Evolutionary conservation across 2,888 invertebrate species (phyloP), one percentile per base, ranked within the genome.

Genomic region (Andrena bicolor): DNA sequence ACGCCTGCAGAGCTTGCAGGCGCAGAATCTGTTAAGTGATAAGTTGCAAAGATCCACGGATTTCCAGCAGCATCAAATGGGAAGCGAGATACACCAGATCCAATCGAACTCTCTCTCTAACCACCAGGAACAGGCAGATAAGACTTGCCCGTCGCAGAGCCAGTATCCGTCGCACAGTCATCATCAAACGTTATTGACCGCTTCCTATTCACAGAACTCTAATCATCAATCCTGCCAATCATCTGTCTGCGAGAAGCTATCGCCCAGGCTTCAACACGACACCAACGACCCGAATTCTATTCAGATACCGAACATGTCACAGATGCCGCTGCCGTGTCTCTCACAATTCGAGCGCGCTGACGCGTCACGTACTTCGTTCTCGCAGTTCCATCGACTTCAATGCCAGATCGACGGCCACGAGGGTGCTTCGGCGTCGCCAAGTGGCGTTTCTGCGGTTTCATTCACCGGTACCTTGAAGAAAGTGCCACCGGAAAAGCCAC

Each of bases 401-500:
- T 92, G 91, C 73, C 83, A 88, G 66, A 80, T 77, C 66, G 91
- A 92, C 78, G 88, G 89, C 41, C 83, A 89, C 77, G 90, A 91
- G 56, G 75, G 56, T 49, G 80, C 69, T 53, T 65, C 86, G 7
- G 69, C 76, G 13, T 68, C 87, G 23, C 8, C 76, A 8, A 65
- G 63, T 51, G 69, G 30, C n/a, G 35, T 64, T n/a, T 48, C 86
- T 26, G 64, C 86, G 7, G 81, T 76, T 5, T 89, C 88, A 69
- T 91, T 93, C 75, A 91, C 93, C 10, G 93, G 93, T 2, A 93
- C 93, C 0, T 77, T 94, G 82, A 94, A 93, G 88, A 94, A 93
- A 76, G 91, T 94, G 35, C 93, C 94, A 16, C 94, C 94, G 8
- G 94, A 94, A 85, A 94, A 94, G 80, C 94, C 94, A 58, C 94